Evolutionary conservation across 1,140 invertebrate genomes (phyloP), one percentile per base, ranked within the genome.

Genomic region (Potamilus streckersoni): DNA sequence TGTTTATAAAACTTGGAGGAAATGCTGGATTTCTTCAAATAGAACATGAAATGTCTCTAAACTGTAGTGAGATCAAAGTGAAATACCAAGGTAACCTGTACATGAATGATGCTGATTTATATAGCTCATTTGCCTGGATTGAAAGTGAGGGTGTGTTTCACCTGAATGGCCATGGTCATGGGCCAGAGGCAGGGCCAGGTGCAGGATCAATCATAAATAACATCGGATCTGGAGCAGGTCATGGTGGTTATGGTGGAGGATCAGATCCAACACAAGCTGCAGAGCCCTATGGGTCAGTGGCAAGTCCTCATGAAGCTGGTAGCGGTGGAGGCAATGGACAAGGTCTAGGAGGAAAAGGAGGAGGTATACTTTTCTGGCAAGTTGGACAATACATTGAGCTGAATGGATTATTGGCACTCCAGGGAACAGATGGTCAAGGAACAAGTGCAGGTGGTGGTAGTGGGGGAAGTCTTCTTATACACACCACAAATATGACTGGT

Each of bases 401-500:
- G 12, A 79, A 86, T 76, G 85, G 85, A 5, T 71, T 85, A 20
- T 71, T 86, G 27, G 79, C 82, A 38, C 27, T 83, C n/a, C 80
- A 80, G 69, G 85, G 85, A 64, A 68, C 63, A 23, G 71, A 80
- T 73, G 85, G 81, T 17, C 60, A 57, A 17, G 83, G 82, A 38
- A 23, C 16, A 8, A 79, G 84, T 72, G 76, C 83, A 68, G 84
- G 79, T 63, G 85, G 85, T 63, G 85, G 85, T 4, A 83, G 80
- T 75, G 85, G 85, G 66, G 85, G 85, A 20, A 83, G 82, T 70
- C 27, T 86, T 15, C 73, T 81, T 15, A 81, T 86, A 38, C 78
- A 83, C 19, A 82, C 83, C n/a, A 83, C 82, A 20, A 86, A 86
- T 70, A 78, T 86, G 17, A 85, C 85, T 1, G 85, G 85, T 14